A percentile compares a stretch with the other conserved stretches of the same genome.
Conservation (phyloP, 1,140 invertebrate species). For the Lycorma delicatula region DNA sequence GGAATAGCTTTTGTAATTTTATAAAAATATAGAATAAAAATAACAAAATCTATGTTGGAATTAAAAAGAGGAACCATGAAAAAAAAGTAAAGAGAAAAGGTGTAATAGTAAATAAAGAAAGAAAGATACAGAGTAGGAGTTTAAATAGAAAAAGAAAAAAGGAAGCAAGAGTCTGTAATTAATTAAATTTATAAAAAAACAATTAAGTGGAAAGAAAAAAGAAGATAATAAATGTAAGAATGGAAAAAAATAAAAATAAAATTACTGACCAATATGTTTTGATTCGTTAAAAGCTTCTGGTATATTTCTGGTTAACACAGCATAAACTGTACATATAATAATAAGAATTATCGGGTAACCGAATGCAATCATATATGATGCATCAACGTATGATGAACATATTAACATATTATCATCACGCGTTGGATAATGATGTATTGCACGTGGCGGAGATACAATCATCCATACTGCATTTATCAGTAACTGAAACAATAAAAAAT, state of each 20-base stretch:
- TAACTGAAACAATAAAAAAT: conserved; percentile 47
- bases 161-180: no score
- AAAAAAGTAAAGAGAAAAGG: no score
- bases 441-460: conserved; percentile 72
- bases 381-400: conserved; percentile 77
- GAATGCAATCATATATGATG: conserved; percentile 64
- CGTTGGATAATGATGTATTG: conserved; percentile 80
- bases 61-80: no score
- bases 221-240: no score
- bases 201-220: no score
- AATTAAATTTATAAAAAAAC: no score
- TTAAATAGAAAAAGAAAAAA: no score
- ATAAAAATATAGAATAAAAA: no score
- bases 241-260: no score
- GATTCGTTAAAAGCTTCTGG: conserved; percentile 68
- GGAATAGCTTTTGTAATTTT: no score
- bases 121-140: neutral
- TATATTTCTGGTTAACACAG: conserved; percentile 63
- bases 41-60: no score
- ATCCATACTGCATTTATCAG: conserved; percentile 81
- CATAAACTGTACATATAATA: conserved; percentile 61
- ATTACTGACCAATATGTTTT: conserved; percentile 50
- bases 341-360: conserved; percentile 68
- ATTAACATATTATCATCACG: conserved; percentile 82
- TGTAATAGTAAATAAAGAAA: no score